Evolutionary conservation across 2,888 invertebrate genomes (phyloP), one percentile per base, ranked within the genome.

Genomic region (Apomyelois bistriatella): DNA sequence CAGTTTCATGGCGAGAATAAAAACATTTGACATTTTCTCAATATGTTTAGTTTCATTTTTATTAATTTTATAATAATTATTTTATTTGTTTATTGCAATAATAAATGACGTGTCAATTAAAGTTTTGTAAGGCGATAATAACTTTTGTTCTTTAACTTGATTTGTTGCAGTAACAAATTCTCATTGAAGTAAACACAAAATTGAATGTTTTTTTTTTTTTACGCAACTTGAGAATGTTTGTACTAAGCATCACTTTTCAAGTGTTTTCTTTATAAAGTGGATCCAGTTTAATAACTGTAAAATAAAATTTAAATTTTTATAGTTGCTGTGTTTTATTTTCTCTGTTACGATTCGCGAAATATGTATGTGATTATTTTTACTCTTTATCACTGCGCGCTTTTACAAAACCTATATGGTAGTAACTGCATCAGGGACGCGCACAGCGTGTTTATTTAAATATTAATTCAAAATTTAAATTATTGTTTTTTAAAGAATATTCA

Each of bases 271-370:
- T 10, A 30, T 9, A 17, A 49, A 38, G 38, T 49, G 38, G 37
- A 38, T 12, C 38, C 13, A 6, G 16, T 36, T 4, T 40, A 15
- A 28, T 28, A 36, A 28, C 10, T 16, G 36, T 12, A 48, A 37
- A 49, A 38, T 49, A 49, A 38, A 32, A 37, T 38, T 49, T 49
- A 38, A 38, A 49, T 49, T 49, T 49, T 49, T 30, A 43, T 43
- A 43, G 10, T 32, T 5, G 10, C 9, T 17, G 37, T 12, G 8
- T 22, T 17, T 36, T 7, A 37, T 37, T 37, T 38, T 0, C 6
- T 17, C 10, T 2, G 2, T 22, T 22, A 22, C 3, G 2, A 22
- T 22, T 22, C 5, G 22, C n/a, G n/a, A n/a, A n/a, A n/a, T n/a
- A n/a, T n/a, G n/a, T n/a, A n/a, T n/a, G n/a, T n/a, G n/a, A n/a